Percentiles rank a stretch among this genome's conserved stretches.
phyloP scores from a whole-genome alignment of 2,888 invertebrate genomes.

The Megaustenia siamemsis region DNA sequence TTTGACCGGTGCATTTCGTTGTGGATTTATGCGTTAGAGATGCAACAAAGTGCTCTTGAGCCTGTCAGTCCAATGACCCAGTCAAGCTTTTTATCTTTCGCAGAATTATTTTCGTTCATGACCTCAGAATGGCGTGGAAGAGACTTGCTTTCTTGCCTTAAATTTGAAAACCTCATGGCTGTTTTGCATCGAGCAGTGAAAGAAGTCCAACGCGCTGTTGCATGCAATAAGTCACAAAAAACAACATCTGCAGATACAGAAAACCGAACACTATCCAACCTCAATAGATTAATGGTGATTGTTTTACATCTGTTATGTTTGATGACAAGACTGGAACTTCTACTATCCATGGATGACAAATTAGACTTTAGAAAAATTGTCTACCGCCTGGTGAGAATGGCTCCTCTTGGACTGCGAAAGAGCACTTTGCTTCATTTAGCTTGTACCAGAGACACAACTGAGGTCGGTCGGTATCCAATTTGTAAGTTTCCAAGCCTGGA shows the following conservation, averaged over 20 bases:
- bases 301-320: slow-evolving; percentile 85
- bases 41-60: slow-evolving; percentile 95
- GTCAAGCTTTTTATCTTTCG: slow-evolving; percentile 94
- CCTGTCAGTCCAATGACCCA: slow-evolving; percentile 96
- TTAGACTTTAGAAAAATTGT: slow-evolving; percentile 48
- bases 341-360: slow-evolving; percentile 48
- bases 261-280: slow-evolving; percentile 83
- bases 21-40: slow-evolving; percentile 97
- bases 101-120: slow-evolving; percentile 92
- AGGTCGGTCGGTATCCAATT: slow-evolving; percentile 85
- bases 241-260: slow-evolving; percentile 82
- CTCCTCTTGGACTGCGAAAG: slow-evolving; percentile 82
- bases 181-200: slow-evolving; percentile 89
- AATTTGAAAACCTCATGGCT: slow-evolving; percentile 89
- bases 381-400: slow-evolving; percentile 88
- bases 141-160: slow-evolving; percentile 79
- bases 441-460: slow-evolving; percentile 88
- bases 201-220: slow-evolving; percentile 81
- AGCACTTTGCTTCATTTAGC: slow-evolving; percentile 86
- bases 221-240: slow-evolving; percentile 53
- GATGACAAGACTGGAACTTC: slow-evolving; percentile 77
- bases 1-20: slow-evolving; percentile 93
- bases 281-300: slow-evolving; percentile 91
- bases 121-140: slow-evolving; percentile 85
- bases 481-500: slow-evolving; percentile 87